Percentiles rank a stretch among this genome's conserved stretches.
phyloP scores from a whole-genome alignment of 23 tunicate species.

The Trididemnum nubilum region DNA sequence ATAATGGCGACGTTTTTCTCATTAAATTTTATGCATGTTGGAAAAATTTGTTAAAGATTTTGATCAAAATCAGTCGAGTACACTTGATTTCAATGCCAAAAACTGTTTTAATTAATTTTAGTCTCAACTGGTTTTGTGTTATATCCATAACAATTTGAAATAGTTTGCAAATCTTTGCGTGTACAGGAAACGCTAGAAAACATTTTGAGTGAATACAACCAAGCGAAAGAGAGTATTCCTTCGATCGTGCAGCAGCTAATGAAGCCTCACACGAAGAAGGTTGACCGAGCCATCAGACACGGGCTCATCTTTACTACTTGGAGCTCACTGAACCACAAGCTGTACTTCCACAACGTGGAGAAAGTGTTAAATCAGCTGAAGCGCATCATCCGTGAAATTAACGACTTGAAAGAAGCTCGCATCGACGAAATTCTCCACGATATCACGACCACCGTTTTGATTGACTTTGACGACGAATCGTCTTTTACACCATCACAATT shows the following conservation, averaged over 20 bases:
- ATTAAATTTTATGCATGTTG: no score
- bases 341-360: constrained; percentile 78
- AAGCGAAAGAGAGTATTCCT: constrained; percentile 79
- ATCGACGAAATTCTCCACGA: constrained; percentile 81
- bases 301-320: constrained; percentile 91
- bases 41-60: no score
- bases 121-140: no score
- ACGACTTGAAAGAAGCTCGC: constrained; percentile 86
- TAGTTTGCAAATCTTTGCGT: no score
- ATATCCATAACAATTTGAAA: no score
- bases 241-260: constrained; percentile 69
- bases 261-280: constrained; percentile 86
- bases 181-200: constrained; percentile 74
- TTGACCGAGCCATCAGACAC: constrained; percentile 71
- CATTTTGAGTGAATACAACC: constrained; percentile 65
- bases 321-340: constrained; percentile 94
- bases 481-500: constrained; percentile 61
- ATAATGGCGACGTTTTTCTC: no score
- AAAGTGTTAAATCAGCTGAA: constrained; percentile 59
- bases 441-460: constrained; percentile 63
- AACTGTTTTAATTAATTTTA: no score
- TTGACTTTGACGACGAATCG: constrained; percentile 73
- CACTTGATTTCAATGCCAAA: no score
- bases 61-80: no score
- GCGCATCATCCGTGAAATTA: constrained; percentile 80